A percentile compares a stretch with the other conserved stretches of the same genome.
Conservation (phyloP, 2,113 vertebrate genomes). For the Rhinolophus sinicus region DNA sequence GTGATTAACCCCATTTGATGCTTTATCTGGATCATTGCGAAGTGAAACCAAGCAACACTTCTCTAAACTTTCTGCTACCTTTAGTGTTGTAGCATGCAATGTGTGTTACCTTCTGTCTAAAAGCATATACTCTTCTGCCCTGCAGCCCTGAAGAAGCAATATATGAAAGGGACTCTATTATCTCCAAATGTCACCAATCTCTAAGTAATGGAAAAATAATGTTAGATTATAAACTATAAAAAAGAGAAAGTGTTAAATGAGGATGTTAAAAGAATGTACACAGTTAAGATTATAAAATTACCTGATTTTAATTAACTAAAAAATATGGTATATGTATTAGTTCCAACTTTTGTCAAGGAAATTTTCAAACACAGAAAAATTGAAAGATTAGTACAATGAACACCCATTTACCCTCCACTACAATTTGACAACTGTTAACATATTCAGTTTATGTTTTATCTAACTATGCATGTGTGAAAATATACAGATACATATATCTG, state of each 20-base stretch:
- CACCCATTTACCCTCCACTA: not conserved
- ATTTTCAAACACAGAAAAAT: not conserved
- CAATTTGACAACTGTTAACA: not conserved
- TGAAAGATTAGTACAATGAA: not conserved
- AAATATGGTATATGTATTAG: not conserved
- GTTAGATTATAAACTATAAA: not conserved
- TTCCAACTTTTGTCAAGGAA: not conserved
- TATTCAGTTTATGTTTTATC: not conserved
- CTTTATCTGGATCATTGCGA: not conserved
- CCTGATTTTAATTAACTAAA: slow-evolving; percentile 1
- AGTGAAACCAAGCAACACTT: not conserved
- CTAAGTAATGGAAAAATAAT: slow-evolving; percentile 13
- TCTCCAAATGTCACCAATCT: not conserved
- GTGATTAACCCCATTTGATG: not conserved
- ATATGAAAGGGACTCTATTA: not conserved
- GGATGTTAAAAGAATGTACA: not conserved
- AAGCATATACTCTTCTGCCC: not conserved
- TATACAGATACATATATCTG: not conserved
- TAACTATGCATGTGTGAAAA: not conserved
- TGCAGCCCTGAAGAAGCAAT: not conserved
- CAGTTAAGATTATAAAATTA: not conserved
- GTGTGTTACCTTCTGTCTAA: not conserved
- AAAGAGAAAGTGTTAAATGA: not conserved
- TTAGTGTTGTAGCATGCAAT: not conserved
- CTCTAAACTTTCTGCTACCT: not conserved